These are phyloP conservation scores for Umimayanthus chanpuru DNA, from an alignment of 92 coral and sea anemone species.

Conservation along the genomic window DNA sequence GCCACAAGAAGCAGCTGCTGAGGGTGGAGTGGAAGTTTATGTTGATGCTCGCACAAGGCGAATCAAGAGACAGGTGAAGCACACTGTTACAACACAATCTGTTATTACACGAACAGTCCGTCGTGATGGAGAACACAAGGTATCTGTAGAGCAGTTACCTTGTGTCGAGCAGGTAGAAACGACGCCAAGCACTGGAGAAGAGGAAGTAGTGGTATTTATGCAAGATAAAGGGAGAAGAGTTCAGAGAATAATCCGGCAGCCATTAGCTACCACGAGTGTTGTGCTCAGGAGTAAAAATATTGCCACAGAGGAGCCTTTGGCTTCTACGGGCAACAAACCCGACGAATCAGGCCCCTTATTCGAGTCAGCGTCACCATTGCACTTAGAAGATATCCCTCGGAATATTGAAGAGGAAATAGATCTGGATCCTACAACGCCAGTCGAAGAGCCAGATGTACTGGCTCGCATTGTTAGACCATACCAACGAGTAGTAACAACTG, in stretches of 20 bases:
- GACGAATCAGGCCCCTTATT: conserved; percentile 1
- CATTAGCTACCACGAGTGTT: conserved; percentile 16
- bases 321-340: neutral
- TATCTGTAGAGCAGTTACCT: conserved; percentile 25
- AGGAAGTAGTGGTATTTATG: conserved; percentile 24
- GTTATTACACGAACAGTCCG: conserved; percentile 29
- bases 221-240: conserved; percentile 16
- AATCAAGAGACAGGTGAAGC: conserved; percentile 52
- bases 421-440: conserved; percentile 41
- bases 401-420: neutral
- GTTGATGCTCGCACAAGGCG: conserved; percentile 50
- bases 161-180: conserved; percentile 33
- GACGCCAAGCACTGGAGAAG: neutral
- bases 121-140: conserved; percentile 5
- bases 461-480: neutral
- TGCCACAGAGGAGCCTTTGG: neutral
- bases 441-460: neutral
- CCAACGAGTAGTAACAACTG: conserved; percentile 17
- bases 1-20: neutral
- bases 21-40: conserved; percentile 43
- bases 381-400: conserved; percentile 19
- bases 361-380: conserved; percentile 32
- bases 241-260: conserved; percentile 38
- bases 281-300: neutral
- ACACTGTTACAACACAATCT: conserved; percentile 49